These are phyloP conservation scores for Matsumyia berberina DNA, from an alignment of 2,888 invertebrate species.

Conservation along the genomic window DNA sequence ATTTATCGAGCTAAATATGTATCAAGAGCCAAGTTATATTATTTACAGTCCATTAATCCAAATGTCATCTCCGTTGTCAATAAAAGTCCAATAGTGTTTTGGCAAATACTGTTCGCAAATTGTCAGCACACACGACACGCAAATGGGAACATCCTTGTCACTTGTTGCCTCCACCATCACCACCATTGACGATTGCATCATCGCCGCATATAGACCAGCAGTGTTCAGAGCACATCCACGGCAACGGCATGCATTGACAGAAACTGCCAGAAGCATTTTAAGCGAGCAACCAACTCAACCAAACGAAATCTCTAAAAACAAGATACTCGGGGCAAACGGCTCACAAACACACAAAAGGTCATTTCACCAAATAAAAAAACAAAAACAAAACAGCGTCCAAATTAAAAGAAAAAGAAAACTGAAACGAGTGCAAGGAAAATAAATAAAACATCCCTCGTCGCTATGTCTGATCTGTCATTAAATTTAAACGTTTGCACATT, in stretches of 20 bases:
- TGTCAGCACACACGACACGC: constrained; percentile 4
- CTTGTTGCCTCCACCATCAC: constrained; percentile 12
- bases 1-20: neutral
- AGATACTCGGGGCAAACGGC: constrained; percentile 17
- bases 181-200: constrained; percentile 30
- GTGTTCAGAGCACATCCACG: neutral
- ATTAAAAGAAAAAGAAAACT: constrained; percentile 34
- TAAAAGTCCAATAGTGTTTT: neutral
- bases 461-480: constrained; percentile 67
- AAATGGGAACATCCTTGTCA: constrained; percentile 10
- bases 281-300: constrained; percentile 30
- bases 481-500: constrained; percentile 76
- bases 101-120: neutral
- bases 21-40: neutral
- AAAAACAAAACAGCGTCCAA: constrained; percentile 19
- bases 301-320: constrained; percentile 39
- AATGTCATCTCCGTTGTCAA: neutral
- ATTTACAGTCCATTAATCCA: constrained; percentile 5
- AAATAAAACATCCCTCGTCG: constrained; percentile 65
- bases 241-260: constrained; percentile 28
- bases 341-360: constrained; percentile 44
- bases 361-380: too few species aligned
- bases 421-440: constrained; percentile 63
- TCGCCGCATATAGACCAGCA: neutral
- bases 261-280: constrained; percentile 32